Percentiles rank a stretch among this genome's conserved stretches.
These are phyloP conservation scores for Phragmatobia fuliginosa DNA, from an alignment of 2,888 invertebrate species.

Conservation along the genomic window DNA sequence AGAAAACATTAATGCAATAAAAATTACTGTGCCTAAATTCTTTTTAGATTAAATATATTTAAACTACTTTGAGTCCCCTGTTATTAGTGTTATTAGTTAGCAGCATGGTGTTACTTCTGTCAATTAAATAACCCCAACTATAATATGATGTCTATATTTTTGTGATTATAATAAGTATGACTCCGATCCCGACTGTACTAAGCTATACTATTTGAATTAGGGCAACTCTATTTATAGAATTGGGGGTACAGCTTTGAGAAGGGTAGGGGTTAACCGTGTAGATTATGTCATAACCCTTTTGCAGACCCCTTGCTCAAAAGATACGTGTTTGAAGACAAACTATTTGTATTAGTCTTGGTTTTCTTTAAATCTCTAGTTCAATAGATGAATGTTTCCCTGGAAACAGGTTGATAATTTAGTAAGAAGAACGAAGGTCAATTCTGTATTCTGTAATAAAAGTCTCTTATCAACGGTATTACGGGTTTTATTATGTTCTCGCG, in stretches of 20 bases:
- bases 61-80: background rate
- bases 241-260: background rate
- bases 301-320: background rate
- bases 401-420: background rate
- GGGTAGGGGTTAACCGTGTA: background rate
- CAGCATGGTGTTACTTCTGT: background rate
- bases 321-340: background rate
- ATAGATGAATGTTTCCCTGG: background rate
- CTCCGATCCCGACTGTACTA: background rate
- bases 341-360: background rate
- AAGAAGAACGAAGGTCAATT: no score
- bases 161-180: background rate
- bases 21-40: background rate
- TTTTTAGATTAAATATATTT: no score
- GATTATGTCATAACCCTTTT: background rate
- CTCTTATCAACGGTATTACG: no score
- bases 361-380: background rate
- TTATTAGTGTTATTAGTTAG: background rate
- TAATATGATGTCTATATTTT: background rate
- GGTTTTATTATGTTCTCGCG: no score
- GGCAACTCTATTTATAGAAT: slow-evolving; percentile 4
- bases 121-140: background rate
- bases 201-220: background rate
- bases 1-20: no score
- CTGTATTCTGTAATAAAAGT: no score